Evolutionary conservation across 2,797 vertebrate genomes (phyloP).

Genomic region (Avahi laniger): DNA sequence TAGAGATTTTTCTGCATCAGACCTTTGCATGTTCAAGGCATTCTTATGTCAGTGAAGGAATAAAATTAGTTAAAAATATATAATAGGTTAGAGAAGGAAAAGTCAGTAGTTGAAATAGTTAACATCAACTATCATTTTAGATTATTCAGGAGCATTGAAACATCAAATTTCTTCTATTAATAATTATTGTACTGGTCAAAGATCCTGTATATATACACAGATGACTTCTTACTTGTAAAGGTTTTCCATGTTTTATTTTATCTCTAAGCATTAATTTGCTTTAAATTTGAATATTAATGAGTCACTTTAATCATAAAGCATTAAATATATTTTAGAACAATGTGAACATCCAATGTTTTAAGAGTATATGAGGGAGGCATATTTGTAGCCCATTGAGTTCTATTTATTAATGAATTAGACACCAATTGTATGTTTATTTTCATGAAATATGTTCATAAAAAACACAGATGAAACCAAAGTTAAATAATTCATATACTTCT

Average conservation of each 20-base stretch:
- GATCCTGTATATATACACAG: neutral
- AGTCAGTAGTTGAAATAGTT: neutral
- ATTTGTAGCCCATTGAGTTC: slow-evolving; percentile 42
- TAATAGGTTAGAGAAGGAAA: neutral
- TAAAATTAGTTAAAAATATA: neutral
- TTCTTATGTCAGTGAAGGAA: neutral
- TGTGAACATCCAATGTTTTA: neutral
- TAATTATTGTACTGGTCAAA: neutral
- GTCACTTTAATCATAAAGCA: slow-evolving; percentile 6
- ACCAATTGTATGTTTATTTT: slow-evolving; percentile 43
- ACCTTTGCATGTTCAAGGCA: neutral
- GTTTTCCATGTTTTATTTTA: neutral
- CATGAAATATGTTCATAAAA: slow-evolving; percentile 57
- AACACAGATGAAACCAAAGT: slow-evolving; percentile 9
- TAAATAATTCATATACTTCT: slow-evolving; percentile 64
- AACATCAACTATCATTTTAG: neutral
- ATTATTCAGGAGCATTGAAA: neutral
- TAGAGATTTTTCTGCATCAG: neutral
- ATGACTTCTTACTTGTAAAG: neutral
- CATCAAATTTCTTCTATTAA: neutral
- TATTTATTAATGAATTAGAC: slow-evolving; percentile 65
- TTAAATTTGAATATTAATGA: slow-evolving; percentile 59
- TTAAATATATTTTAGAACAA: slow-evolving; percentile 12
- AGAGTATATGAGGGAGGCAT: neutral
- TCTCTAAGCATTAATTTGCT: neutral